These are phyloP conservation scores for Rhamnusium bicolor DNA, from an alignment of 2,888 invertebrate species.

Conservation along the genomic window DNA sequence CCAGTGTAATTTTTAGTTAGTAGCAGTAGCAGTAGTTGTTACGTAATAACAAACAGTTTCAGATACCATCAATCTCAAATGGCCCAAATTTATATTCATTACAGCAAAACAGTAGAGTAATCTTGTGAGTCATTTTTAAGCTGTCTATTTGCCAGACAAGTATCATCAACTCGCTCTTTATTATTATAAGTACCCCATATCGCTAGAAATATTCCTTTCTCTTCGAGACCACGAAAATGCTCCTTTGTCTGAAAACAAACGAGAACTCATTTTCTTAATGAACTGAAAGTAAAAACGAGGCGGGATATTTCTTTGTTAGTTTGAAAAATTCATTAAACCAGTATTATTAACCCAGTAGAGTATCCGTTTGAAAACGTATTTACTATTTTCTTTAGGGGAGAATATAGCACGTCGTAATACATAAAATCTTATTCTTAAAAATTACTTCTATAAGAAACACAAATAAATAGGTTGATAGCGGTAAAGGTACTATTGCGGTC, in stretches of 20 bases:
- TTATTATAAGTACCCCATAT: slow-evolving; percentile 44
- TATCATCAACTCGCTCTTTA: slow-evolving; percentile 33
- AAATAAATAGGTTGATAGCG: too few relatives aligned
- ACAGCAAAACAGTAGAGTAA: neutral
- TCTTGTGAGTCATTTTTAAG: neutral
- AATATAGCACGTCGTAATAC: too few relatives aligned
- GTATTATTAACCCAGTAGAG: neutral
- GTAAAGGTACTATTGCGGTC: too few relatives aligned
- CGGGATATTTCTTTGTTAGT: neutral
- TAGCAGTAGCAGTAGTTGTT: too few relatives aligned
- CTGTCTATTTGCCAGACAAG: neutral
- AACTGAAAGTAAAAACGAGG: slow-evolving; percentile 37
- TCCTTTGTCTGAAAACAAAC: slow-evolving; percentile 47
- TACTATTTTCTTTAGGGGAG: neutral
- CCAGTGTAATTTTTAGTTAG: too few relatives aligned
- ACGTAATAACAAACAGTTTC: neutral
- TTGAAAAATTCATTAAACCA: neutral
- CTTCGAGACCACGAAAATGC: slow-evolving; percentile 37
- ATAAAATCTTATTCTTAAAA: too few relatives aligned
- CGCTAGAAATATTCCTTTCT: slow-evolving; percentile 22
- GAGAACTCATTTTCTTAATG: slow-evolving; percentile 52
- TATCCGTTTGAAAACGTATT: neutral
- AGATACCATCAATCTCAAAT: neutral
- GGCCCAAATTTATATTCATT: neutral
- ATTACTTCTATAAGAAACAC: too few relatives aligned